Conservation (phyloP, 2,113 vertebrate genomes). For the Halcyon senegalensis region DNA sequence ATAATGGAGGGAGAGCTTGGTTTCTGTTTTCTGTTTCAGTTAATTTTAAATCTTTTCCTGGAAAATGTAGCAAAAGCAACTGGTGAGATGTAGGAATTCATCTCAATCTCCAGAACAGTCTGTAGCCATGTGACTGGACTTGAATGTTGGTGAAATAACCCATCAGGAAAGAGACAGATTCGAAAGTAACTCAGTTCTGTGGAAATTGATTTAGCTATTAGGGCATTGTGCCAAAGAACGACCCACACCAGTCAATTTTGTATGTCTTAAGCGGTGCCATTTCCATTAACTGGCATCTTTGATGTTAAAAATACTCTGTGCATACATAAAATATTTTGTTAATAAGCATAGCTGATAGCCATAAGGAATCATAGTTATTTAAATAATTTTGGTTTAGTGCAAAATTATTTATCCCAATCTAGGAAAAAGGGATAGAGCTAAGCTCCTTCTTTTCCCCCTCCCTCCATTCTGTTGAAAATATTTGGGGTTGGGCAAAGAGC, state of each 20-base stretch:
- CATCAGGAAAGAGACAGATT: not conserved
- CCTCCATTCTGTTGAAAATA: not conserved
- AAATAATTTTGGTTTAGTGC: not conserved
- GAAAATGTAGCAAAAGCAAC: rapidly evolving
- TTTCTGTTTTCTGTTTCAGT: not conserved
- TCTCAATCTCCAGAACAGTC: rapidly evolving
- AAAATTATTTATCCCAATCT: not conserved
- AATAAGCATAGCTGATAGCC: not conserved
- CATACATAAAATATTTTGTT: not conserved
- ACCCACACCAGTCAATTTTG: not conserved
- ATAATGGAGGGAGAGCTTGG: not conserved
- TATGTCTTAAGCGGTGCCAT: not conserved
- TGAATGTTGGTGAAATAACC: not conserved
- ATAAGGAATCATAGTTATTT: not conserved
- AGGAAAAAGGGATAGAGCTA: not conserved
- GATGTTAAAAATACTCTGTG: not conserved
- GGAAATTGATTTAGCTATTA: not conserved
- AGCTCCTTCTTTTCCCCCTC: not conserved
- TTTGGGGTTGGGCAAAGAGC: not conserved
- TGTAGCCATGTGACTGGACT: not conserved
- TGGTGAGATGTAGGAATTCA: not conserved
- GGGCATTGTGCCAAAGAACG: not conserved
- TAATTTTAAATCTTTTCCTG: not conserved
- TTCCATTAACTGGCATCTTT: not conserved
- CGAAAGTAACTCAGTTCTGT: not conserved